Evolutionary conservation across 2,888 invertebrate species (phyloP).

Genomic region (Ochropleura plecta): DNA sequence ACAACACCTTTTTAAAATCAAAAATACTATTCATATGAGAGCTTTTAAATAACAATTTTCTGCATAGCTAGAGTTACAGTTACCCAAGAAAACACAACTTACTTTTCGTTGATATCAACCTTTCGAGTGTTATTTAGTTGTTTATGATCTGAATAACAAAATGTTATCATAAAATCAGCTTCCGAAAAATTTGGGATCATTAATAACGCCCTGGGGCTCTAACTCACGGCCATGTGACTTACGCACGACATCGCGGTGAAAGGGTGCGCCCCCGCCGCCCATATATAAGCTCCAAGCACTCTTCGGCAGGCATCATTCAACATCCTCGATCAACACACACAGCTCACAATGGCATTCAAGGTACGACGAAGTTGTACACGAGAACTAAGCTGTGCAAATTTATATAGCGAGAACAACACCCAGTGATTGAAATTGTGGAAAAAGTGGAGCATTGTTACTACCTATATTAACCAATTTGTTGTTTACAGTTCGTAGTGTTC

Average conservation of each 20-base stretch:
- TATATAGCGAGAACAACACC: conserved; percentile 6
- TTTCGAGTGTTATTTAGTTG: not conserved
- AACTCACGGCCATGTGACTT: conserved; percentile 81
- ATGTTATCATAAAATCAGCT: conserved; percentile 35
- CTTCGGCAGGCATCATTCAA: conserved; percentile 84
- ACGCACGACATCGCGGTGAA: conserved; percentile 80
- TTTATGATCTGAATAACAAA: conserved; percentile 24
- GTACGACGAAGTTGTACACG: conserved; percentile 68
- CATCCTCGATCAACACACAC: conserved; percentile 79
- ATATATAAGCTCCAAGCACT: conserved; percentile 85
- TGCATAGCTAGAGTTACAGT: not conserved
- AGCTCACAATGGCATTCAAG: conserved; percentile 88
- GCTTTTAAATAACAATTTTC: no score
- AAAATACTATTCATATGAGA: no score
- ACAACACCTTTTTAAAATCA: no score
- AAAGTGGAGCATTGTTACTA: not conserved
- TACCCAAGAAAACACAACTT: not conserved
- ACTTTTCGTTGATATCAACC: not conserved
- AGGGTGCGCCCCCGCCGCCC: conserved; percentile 84
- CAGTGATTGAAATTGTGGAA: conserved; percentile 11
- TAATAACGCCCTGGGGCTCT: conserved; percentile 78
- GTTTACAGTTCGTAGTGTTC: conserved; percentile 82
- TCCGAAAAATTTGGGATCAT: conserved; percentile 67
- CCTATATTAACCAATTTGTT: conserved; percentile 53
- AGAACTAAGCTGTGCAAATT: conserved; percentile 8